Conservation (phyloP, 2,113 vertebrate species). For the Bostrychus sinensis region DNA sequence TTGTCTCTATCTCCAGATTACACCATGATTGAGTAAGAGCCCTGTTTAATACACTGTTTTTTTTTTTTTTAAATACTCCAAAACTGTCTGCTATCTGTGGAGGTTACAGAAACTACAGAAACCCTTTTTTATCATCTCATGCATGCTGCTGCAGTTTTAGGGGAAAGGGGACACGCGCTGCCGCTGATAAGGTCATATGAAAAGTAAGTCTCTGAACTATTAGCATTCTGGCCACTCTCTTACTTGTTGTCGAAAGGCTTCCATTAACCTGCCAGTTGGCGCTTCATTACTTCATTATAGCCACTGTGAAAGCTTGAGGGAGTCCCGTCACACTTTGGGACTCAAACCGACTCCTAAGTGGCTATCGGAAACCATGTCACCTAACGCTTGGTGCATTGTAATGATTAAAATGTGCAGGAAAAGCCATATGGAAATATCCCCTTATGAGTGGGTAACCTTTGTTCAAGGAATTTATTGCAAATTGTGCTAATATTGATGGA, state of each 20-base stretch:
- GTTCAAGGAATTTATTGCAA: neutral
- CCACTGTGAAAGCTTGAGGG: conserved; percentile 33
- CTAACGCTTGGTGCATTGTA: neutral
- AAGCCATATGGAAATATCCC: neutral
- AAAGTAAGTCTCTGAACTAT: conserved; percentile 37
- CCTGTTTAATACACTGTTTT: conserved; percentile 39
- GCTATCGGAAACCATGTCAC: neutral
- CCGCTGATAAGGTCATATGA: conserved; percentile 39
- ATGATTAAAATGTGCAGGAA: conserved; percentile 1
- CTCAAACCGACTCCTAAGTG: conserved; percentile 22
- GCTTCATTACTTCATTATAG: conserved; percentile 66
- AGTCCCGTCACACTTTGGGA: conserved; percentile 41
- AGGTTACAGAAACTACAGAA: conserved; percentile 44
- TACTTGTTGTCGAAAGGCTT: conserved; percentile 56
- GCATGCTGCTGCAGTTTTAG: conserved; percentile 39
- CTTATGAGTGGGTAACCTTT: neutral
- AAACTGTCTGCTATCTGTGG: conserved; percentile 34
- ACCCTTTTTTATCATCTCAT: conserved; percentile 46
- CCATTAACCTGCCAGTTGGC: conserved; percentile 69
- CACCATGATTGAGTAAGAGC: conserved; percentile 27
- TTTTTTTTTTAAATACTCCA: conserved; percentile 13
- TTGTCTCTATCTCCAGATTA: conserved; percentile 34
- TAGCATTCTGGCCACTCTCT: conserved; percentile 52
- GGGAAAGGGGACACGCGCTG: conserved; percentile 12
- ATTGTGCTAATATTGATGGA: neutral